Evolutionary conservation across 2,888 invertebrate species (phyloP).

Genomic region (Hydropsyche betteni): DNA sequence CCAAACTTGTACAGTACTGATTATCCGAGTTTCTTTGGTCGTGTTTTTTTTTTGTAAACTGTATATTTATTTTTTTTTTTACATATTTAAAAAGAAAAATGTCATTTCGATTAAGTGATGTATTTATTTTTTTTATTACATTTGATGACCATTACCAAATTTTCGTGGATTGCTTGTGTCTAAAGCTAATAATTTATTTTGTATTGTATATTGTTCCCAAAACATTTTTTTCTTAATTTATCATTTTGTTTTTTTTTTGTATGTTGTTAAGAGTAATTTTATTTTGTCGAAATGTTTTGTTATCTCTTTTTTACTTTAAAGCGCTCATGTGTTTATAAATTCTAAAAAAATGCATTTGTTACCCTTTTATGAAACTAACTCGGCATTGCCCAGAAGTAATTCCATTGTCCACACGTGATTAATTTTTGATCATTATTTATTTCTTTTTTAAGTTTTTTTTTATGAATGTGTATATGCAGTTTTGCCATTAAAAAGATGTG

Average conservation of each 20-base stretch:
- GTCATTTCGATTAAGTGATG: constrained; percentile 17
- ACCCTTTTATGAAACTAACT: constrained; percentile 8
- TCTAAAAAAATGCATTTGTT: constrained; percentile 33
- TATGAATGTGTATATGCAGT: constrained; percentile 23
- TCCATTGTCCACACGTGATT: constrained; percentile 1
- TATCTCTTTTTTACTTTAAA: constrained; percentile 27
- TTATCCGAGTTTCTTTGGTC: constrained; percentile 6
- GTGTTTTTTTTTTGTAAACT: constrained; percentile 24
- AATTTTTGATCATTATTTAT: constrained; percentile 8
- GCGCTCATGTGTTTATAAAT: neutral
- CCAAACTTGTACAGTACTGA: constrained; percentile 50
- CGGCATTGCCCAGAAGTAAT: constrained; percentile 12
- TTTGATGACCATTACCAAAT: constrained; percentile 33
- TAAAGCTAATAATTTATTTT: constrained; percentile 35
- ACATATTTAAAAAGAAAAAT: constrained; percentile 12
- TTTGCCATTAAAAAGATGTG: constrained; percentile 31
- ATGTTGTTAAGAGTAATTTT: constrained; percentile 39
- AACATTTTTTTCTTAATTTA: constrained; percentile 25
- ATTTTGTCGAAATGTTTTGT: constrained; percentile 38
- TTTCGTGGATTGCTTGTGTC: constrained; percentile 1
- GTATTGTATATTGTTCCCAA: constrained; percentile 35
- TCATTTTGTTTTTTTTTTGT: constrained; percentile 33
- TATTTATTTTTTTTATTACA: constrained; percentile 34
- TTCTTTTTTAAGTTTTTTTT: constrained; percentile 11
- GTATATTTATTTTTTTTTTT: constrained; percentile 8